Evolutionary conservation across 1,140 invertebrate genomes (phyloP).

Genomic region (Zelostemma sp.): DNA sequence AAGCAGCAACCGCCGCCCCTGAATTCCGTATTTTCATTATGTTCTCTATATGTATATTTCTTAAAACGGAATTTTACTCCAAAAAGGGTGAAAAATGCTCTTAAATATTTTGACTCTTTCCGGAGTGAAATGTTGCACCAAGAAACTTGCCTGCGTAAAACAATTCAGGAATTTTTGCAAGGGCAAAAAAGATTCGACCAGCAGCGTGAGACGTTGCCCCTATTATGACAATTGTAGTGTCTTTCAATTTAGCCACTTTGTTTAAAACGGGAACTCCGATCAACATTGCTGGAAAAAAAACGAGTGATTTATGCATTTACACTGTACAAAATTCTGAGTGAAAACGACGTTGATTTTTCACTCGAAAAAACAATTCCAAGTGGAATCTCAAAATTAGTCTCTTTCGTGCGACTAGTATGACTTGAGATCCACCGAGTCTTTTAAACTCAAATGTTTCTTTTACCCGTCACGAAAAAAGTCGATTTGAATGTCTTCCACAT

Average conservation of each 20-base stretch:
- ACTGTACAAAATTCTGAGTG: no score
- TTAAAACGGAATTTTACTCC: no score
- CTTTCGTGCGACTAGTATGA: no score
- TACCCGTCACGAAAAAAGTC: constrained; percentile 74
- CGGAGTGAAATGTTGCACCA: no score
- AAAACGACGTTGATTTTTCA: no score
- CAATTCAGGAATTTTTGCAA: constrained; percentile 67
- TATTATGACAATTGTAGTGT: constrained; percentile 79
- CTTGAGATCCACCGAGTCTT: no score
- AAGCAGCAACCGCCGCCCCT: constrained; percentile 76
- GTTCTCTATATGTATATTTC: constrained; percentile 22
- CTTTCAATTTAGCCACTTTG: constrained; percentile 74
- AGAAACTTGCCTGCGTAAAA: constrained; percentile 76
- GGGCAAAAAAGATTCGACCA: constrained; percentile 77
- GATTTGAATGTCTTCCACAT: constrained; percentile 79
- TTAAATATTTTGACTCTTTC: no score
- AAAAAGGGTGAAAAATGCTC: no score
- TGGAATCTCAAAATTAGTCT: no score
- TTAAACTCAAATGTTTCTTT: no score
- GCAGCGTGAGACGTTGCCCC: constrained; percentile 77
- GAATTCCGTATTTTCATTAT: neutral
- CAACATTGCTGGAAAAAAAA: constrained; percentile 70
- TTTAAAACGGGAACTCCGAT: constrained; percentile 78
- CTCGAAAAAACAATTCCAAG: no score
- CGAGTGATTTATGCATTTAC: no score